Evolutionary conservation across 2,888 invertebrate species (phyloP).

Genomic region (Ctenicera cuprea): DNA sequence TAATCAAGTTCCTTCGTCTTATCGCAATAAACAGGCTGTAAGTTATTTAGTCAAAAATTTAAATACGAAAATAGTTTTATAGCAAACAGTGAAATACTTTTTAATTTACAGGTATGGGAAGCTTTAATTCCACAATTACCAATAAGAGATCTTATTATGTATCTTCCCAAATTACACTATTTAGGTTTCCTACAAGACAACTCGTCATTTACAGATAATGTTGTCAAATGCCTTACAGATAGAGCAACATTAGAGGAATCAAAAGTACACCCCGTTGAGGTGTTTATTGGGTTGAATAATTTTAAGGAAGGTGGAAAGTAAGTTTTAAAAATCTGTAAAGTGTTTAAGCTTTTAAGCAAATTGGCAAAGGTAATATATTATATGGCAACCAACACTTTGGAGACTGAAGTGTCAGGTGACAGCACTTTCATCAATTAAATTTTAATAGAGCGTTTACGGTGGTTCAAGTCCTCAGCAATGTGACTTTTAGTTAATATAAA

Average conservation of each 20-base stretch:
- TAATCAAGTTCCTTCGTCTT: constrained; percentile 81
- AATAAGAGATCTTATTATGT: constrained; percentile 73
- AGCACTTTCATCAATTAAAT: too few species aligned
- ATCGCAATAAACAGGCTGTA: constrained; percentile 80
- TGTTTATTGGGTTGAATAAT: constrained; percentile 77
- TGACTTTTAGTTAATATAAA: too few species aligned
- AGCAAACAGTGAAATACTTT: neutral
- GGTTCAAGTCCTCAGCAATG: too few species aligned
- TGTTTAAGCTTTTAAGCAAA: too few species aligned
- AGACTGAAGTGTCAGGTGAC: too few species aligned
- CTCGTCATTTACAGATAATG: constrained; percentile 73
- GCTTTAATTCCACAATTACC: constrained; percentile 76
- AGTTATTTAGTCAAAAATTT: constrained; percentile 58
- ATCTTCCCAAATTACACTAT: constrained; percentile 79
- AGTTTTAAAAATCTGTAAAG: constrained; percentile 60
- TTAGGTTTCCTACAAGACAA: constrained; percentile 77
- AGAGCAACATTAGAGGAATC: constrained; percentile 70
- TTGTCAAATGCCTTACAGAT: constrained; percentile 75
- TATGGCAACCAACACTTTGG: too few species aligned
- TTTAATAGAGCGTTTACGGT: too few species aligned
- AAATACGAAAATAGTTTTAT: too few species aligned
- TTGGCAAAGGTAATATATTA: too few species aligned
- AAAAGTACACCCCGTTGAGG: constrained; percentile 75
- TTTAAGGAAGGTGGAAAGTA: constrained; percentile 80
- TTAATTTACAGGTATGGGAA: constrained; percentile 77